Evolutionary conservation across 2,888 invertebrate species (phyloP).

Genomic region (Argynnis bischoffii): DNA sequence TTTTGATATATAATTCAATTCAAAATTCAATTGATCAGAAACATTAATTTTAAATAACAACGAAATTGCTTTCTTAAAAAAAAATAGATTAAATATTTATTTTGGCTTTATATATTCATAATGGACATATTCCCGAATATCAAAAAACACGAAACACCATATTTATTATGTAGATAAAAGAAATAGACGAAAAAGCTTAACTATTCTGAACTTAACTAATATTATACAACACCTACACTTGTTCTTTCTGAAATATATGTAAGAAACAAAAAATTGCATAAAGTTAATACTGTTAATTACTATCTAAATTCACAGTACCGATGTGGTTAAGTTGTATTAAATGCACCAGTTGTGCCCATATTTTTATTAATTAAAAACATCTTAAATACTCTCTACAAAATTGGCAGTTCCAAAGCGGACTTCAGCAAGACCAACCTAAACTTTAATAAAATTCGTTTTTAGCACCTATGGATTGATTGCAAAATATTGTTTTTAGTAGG

Average conservation of each 20-base stretch:
- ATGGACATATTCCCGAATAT: not conserved
- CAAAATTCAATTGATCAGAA: no score
- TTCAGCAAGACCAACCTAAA: not conserved
- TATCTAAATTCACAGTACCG: slow-evolving; percentile 23
- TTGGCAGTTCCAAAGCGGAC: not conserved
- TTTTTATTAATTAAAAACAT: not conserved
- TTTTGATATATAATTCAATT: not conserved
- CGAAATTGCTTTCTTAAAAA: not conserved
- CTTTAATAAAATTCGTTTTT: not conserved
- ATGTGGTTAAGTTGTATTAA: slow-evolving; percentile 19
- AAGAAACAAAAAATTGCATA: slow-evolving; percentile 1
- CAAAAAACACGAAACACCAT: not conserved
- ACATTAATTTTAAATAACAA: no score
- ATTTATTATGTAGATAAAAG: not conserved
- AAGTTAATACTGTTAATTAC: slow-evolving; percentile 30
- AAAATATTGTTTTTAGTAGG: no score
- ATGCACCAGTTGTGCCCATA: slow-evolving; percentile 24
- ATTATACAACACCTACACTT: not conserved
- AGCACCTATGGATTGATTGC: no score
- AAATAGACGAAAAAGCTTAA: not conserved
- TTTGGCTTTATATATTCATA: not conserved
- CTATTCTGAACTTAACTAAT: not conserved
- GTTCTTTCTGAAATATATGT: not conserved
- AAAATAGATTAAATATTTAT: not conserved
- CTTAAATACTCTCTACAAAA: not conserved